These are phyloP conservation scores for Odocoileus virginianus DNA, from an alignment of 2,113 vertebrate species.

Conservation along the genomic window DNA sequence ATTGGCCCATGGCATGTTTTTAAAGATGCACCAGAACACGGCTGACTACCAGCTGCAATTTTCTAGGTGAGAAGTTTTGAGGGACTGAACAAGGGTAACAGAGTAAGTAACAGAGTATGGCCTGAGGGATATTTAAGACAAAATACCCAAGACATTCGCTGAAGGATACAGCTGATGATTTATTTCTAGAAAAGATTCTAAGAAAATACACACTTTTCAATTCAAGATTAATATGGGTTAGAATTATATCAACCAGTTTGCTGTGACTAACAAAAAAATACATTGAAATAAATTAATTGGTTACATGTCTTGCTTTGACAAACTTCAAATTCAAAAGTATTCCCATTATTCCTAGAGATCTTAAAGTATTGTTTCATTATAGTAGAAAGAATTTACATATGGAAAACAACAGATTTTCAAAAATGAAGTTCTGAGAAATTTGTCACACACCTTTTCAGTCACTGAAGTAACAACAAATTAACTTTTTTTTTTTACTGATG, in stretches of 20 bases:
- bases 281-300: neutral
- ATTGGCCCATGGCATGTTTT: neutral
- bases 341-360: neutral
- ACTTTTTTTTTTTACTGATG: neutral
- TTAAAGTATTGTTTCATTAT: neutral
- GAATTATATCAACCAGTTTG: neutral
- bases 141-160: neutral
- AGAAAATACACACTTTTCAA: neutral
- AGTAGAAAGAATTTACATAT: neutral
- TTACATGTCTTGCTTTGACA: neutral
- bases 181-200: neutral
- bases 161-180: neutral
- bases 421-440: neutral
- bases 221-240: neutral
- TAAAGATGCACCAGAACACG: neutral
- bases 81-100: neutral
- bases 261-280: neutral
- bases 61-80: neutral
- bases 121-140: neutral
- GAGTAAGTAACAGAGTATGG: neutral
- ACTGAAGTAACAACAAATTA: neutral
- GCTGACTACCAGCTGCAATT: neutral
- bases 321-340: neutral
- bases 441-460: neutral
- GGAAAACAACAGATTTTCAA: neutral